Conservation (phyloP, 2,113 vertebrate genomes). For the Pantherophis guttatus region DNA sequence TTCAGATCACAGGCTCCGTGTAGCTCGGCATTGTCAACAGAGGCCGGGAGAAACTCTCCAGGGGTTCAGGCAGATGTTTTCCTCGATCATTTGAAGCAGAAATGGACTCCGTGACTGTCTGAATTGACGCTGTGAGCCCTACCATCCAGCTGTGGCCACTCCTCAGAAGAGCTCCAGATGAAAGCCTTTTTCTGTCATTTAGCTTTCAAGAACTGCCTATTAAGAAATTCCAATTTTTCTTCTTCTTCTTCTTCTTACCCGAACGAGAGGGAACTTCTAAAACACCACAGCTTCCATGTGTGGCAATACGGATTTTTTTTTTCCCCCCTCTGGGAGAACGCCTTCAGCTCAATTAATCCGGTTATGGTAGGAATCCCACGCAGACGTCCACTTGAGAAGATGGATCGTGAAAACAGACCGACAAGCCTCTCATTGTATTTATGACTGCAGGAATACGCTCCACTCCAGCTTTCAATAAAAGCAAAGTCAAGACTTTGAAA, state of each 20-base stretch:
- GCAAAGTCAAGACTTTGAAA: conserved; percentile 1
- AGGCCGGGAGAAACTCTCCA: not conserved
- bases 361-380: not conserved
- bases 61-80: not conserved
- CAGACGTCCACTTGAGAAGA: not conserved
- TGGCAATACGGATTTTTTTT: not conserved
- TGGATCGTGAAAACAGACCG: not conserved
- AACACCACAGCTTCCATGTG: not conserved
- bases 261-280: not conserved
- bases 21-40: not conserved
- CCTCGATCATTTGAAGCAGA: not conserved
- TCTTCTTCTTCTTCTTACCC: too few species aligned
- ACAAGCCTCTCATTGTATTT: conserved; percentile 27
- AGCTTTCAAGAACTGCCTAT: not conserved
- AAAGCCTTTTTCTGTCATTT: not conserved
- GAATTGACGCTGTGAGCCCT: not conserved
- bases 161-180: not conserved
- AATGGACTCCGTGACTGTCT: not conserved
- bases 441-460: conserved; percentile 23
- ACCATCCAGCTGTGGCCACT: not conserved
- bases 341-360: not conserved
- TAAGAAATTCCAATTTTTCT: not conserved
- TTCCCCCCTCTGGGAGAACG: not conserved
- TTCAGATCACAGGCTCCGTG: not conserved
- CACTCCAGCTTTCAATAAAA: conserved; percentile 21